Conservation (phyloP, 92 coral and sea anemone genomes). For the Virgularia gustaviana region DNA sequence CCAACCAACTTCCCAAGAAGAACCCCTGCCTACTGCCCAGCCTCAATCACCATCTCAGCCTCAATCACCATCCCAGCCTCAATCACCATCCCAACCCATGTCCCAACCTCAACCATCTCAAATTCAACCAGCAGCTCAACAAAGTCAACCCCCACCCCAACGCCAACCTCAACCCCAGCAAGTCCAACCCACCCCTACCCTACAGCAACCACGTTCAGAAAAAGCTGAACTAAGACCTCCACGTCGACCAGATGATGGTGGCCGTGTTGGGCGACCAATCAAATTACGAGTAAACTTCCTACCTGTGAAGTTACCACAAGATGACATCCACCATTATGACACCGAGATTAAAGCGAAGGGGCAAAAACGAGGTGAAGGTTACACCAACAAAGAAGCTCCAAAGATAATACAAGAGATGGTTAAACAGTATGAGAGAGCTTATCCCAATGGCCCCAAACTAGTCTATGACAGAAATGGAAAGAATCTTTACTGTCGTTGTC, state of each 20-base stretch:
- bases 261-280: conserved; percentile 59
- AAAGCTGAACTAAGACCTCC: conserved; percentile 33
- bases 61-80: background rate
- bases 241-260: conserved; percentile 30
- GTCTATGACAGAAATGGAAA: conserved; percentile 90
- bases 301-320: conserved; percentile 68
- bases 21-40: background rate
- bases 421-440: conserved; percentile 66
- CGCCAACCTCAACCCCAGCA: too few relatives aligned
- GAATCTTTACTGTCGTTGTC: conserved; percentile 72
- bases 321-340: conserved; percentile 90
- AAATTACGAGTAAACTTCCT: conserved; percentile 79
- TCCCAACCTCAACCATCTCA: background rate
- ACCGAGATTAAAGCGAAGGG: conserved; percentile 49
- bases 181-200: background rate
- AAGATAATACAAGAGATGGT: conserved; percentile 77
- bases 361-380: conserved; percentile 18
- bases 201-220: conserved; percentile 9
- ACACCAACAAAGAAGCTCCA: conserved; percentile 77
- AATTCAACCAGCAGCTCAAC: background rate
- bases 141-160: background rate
- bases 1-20: background rate
- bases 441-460: conserved; percentile 74
- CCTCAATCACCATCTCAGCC: background rate
- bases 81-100: background rate